A percentile compares a stretch with the other conserved stretches of the same genome.
Conservation (phyloP, 2,888 invertebrate species). For the Schizaphis graminum region DNA sequence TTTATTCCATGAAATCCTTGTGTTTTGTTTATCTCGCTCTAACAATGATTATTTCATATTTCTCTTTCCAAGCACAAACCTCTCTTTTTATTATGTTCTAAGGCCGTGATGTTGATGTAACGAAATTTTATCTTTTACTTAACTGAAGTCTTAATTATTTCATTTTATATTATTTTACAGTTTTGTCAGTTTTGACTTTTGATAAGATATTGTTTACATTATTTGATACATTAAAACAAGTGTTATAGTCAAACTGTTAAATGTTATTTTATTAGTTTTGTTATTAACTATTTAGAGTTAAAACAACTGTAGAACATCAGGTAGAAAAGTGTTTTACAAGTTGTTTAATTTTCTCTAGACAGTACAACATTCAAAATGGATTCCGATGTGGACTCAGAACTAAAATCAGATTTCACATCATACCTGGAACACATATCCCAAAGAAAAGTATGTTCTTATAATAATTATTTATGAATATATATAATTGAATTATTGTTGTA, state of each 20-base stretch:
- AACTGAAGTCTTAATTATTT: not conserved
- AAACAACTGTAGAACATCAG: too few species aligned
- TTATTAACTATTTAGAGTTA: not conserved
- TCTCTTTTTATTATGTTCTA: not conserved
- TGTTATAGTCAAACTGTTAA: not conserved
- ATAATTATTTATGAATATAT: not conserved
- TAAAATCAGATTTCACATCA: conserved; percentile 55
- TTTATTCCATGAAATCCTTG: not conserved
- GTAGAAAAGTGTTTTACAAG: too few species aligned
- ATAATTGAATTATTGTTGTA: not conserved
- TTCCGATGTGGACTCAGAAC: conserved; percentile 49
- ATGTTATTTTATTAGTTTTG: not conserved
- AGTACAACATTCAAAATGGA: conserved; percentile 28
- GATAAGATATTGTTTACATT: conserved; percentile 25
- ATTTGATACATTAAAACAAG: not conserved
- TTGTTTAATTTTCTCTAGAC: not conserved
- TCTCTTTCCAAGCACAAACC: not conserved
- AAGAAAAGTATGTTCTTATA: conserved; percentile 55
- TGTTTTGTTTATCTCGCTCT: not conserved
- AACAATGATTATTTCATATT: not conserved
- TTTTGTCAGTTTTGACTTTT: not conserved
- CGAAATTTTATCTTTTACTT: conserved; percentile 14
- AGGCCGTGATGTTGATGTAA: not conserved
- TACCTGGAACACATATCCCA: conserved; percentile 57
- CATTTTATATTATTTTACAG: not conserved